These are phyloP conservation scores for Pseudococcus longispinus DNA, from an alignment of 2,888 invertebrate genomes.

Conservation along the genomic window DNA sequence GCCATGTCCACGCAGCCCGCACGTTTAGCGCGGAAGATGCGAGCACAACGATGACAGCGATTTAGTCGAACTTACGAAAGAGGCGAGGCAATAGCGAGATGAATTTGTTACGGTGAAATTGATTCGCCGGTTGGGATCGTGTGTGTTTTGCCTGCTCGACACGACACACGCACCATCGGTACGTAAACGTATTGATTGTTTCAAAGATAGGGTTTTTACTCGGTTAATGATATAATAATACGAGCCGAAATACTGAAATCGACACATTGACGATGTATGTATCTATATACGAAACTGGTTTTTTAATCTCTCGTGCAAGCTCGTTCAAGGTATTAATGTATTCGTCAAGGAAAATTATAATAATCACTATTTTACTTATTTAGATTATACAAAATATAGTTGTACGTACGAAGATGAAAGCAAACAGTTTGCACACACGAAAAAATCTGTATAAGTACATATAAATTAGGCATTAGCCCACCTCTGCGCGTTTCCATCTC, in stretches of 20 bases:
- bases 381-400: neutral
- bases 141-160: neutral
- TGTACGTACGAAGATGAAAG: neutral
- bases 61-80: neutral
- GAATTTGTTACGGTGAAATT: neutral
- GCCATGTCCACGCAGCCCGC: neutral
- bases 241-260: neutral
- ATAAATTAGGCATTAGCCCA: neutral
- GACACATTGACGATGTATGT: neutral
- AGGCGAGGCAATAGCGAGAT: neutral
- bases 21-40: neutral
- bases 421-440: neutral
- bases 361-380: slow-evolving; percentile 37
- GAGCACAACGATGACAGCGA: neutral
- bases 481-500: neutral
- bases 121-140: neutral
- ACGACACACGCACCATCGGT: neutral
- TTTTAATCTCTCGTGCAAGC: neutral
- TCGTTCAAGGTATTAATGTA: slow-evolving; percentile 2
- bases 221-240: neutral
- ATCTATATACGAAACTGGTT: slow-evolving; percentile 5
- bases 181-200: neutral
- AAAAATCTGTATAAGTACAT: neutral
- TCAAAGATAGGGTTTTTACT: neutral
- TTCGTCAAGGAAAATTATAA: slow-evolving; percentile 11